Percentiles rank a stretch among this genome's conserved stretches.
These are phyloP conservation scores for Eurystomus glaucurus DNA, from an alignment of 2,797 vertebrate species.

Conservation along the genomic window DNA sequence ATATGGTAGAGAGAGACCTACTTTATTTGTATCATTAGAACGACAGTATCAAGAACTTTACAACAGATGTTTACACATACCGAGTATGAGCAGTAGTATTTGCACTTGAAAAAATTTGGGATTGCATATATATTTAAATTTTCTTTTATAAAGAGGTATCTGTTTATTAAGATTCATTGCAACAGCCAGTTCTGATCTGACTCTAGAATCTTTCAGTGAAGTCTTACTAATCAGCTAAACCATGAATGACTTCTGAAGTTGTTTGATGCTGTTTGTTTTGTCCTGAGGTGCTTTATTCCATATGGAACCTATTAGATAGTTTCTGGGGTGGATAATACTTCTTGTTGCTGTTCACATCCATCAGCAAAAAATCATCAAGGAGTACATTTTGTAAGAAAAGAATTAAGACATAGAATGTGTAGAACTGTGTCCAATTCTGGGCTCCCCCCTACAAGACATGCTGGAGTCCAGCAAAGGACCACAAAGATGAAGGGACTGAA, in stretches of 20 bases:
- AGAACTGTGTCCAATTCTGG: not conserved
- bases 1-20: not conserved
- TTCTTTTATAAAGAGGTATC: not conserved
- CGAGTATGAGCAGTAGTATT: not conserved
- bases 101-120: not conserved
- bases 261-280: not conserved
- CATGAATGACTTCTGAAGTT: not conserved
- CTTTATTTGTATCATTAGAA: not conserved
- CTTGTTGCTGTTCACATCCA: not conserved
- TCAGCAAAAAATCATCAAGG: not conserved
- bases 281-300: not conserved
- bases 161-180: not conserved
- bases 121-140: not conserved
- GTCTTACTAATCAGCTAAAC: not conserved
- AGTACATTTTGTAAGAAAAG: not conserved
- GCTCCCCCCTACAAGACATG: not conserved
- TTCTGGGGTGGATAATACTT: too few relatives aligned
- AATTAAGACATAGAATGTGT: not conserved
- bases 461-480: not conserved
- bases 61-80: not conserved
- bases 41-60: not conserved
- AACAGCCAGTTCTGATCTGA: not conserved
- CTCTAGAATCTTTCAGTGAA: not conserved
- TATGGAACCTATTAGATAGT: not conserved
- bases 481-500: not conserved